Conservation (phyloP, 1,140 invertebrate species). For the Zaprionus ghesquierei region DNA sequence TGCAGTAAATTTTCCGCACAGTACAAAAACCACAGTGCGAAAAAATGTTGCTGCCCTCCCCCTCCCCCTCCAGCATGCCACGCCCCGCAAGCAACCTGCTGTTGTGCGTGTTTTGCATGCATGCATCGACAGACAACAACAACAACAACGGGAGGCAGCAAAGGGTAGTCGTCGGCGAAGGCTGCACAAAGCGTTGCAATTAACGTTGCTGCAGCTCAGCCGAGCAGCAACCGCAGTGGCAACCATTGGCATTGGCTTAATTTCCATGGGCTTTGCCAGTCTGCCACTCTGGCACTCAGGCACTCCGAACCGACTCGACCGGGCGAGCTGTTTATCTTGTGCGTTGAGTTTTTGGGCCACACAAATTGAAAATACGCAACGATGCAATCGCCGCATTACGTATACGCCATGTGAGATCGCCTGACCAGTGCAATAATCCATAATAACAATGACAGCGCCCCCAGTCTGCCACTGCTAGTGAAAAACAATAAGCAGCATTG, state of each 20-base stretch:
- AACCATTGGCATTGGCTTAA: constrained; percentile 72
- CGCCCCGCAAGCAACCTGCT: background rate
- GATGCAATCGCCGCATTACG: constrained; percentile 47
- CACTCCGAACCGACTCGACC: constrained; percentile 18
- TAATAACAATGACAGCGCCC: constrained; percentile 60
- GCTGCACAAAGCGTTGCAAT: constrained; percentile 73
- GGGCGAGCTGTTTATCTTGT: constrained; percentile 56
- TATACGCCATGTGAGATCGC: constrained; percentile 43
- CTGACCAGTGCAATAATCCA: constrained; percentile 57
- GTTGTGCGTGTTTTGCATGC: constrained; percentile 48
- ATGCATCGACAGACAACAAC: constrained; percentile 28
- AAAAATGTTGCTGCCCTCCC: constrained; percentile 47
- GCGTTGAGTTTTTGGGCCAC: constrained; percentile 51
- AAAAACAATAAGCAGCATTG: constrained; percentile 72
- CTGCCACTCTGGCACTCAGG: background rate
- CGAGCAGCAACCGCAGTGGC: constrained; percentile 72
- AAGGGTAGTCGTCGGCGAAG: constrained; percentile 9
- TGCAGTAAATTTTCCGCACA: constrained; percentile 69
- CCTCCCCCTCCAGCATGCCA: background rate
- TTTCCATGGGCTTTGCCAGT: constrained; percentile 59
- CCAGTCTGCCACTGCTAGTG: constrained; percentile 3
- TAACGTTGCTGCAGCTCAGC: constrained; percentile 70
- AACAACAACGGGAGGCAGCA: background rate
- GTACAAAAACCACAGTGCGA: constrained; percentile 56
- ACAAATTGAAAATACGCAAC: constrained; percentile 66